Conservation (phyloP, 2,888 invertebrate species). For the Perdita meconis region DNA sequence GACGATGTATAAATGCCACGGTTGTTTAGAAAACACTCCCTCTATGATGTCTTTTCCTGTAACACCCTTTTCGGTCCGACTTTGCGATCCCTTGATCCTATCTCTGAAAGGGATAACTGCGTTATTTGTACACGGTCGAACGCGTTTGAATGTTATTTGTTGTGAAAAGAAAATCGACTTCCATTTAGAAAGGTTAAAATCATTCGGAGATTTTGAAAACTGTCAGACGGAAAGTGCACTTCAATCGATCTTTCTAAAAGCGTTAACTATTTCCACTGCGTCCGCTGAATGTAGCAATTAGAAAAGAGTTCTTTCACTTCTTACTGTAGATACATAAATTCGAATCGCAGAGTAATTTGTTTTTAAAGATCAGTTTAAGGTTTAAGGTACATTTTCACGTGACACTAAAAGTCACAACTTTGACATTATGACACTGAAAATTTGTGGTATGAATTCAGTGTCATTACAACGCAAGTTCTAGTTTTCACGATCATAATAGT, state of each 20-base stretch:
- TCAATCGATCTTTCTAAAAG: not conserved
- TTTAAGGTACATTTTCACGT: too few species aligned
- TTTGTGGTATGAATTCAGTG: too few species aligned
- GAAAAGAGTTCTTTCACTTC: too few species aligned
- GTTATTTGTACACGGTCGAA: constrained; percentile 33
- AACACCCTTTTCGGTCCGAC: constrained; percentile 26
- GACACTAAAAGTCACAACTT: too few species aligned
- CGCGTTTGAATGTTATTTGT: constrained; percentile 33
- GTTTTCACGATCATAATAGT: too few species aligned
- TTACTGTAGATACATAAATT: too few species aligned
- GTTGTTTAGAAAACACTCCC: constrained; percentile 30
- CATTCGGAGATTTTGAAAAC: not conserved
- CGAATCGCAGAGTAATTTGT: too few species aligned
- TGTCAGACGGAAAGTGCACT: not conserved
- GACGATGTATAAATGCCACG: constrained; percentile 11
- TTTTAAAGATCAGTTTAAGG: too few species aligned
- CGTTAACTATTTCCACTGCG: not conserved
- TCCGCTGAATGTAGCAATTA: too few species aligned
- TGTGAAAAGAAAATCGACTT: constrained; percentile 29
- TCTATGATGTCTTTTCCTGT: constrained; percentile 23
- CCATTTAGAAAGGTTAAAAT: constrained; percentile 12
- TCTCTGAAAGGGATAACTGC: constrained; percentile 43
- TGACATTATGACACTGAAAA: too few species aligned
- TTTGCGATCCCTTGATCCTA: constrained; percentile 35
- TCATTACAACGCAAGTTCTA: too few species aligned